phyloP scores from a whole-genome alignment of 2,797 vertebrate species.

The Pangasius djambal region DNA sequence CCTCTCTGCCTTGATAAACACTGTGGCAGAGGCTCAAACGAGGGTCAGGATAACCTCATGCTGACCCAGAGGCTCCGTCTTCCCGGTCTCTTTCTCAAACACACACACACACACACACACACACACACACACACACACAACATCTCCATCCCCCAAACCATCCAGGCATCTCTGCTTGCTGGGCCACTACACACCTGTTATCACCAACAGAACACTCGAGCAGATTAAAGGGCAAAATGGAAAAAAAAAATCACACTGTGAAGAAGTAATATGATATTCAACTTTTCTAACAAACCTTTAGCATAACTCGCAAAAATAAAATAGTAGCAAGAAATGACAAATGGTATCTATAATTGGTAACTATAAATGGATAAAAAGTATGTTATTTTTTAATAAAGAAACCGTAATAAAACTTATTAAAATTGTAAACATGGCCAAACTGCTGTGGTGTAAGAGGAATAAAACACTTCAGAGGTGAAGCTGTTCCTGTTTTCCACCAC shows the following conservation, averaged over 20 bases:
- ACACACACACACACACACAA: constrained; percentile 33
- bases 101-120: constrained; percentile 29
- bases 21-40: constrained; percentile 74
- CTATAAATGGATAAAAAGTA: too few species aligned
- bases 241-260: background rate
- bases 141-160: constrained; percentile 20
- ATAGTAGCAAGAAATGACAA: background rate
- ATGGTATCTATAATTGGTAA: too few species aligned
- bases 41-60: constrained; percentile 85
- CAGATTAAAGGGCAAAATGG: background rate
- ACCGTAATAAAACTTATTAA: background rate
- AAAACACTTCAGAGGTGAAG: background rate
- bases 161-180: constrained; percentile 36
- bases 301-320: background rate
- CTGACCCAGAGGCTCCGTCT: constrained; percentile 81
- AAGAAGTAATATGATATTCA: background rate
- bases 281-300: background rate
- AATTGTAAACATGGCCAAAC: background rate
- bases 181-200: constrained; percentile 44
- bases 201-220: background rate
- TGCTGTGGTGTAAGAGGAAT: background rate
- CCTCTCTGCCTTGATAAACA: constrained; percentile 77
- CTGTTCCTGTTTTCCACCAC: too few species aligned
- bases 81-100: constrained; percentile 63
- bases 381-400: too few species aligned